Percentiles rank a stretch among this genome's conserved stretches.
Evolutionary conservation across 2,113 vertebrate species (phyloP).

Genomic region (Deroptyus accipitrinus): DNA sequence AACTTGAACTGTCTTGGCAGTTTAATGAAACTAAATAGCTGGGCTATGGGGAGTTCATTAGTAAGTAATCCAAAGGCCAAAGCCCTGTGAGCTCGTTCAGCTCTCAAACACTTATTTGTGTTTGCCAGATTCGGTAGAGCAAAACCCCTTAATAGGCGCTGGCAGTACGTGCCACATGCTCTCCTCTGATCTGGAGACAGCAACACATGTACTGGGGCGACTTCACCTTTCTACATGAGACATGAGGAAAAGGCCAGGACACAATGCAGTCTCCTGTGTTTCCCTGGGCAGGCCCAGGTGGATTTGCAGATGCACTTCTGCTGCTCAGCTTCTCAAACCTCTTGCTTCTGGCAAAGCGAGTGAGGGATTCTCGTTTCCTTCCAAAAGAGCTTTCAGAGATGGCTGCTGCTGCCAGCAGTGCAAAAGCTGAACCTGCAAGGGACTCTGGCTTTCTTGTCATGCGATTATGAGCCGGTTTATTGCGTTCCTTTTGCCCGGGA

Average conservation of each 20-base stretch:
- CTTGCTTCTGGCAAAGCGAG: background rate
- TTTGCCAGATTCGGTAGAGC: conserved; percentile 51
- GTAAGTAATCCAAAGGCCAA: conserved; percentile 57
- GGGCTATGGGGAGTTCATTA: conserved; percentile 51
- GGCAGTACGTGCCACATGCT: background rate
- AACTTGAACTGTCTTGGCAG: conserved; percentile 39
- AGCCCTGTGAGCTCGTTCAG: conserved; percentile 22
- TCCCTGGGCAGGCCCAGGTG: background rate
- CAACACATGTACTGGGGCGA: background rate
- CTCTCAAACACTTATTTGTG: conserved; percentile 7
- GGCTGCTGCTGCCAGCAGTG: background rate
- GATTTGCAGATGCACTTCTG: background rate
- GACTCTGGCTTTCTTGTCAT: background rate
- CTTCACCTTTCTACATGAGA: background rate
- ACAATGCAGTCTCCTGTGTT: background rate
- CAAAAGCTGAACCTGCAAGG: background rate
- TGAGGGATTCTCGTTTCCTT: background rate
- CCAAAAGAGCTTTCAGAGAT: background rate
- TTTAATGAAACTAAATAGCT: conserved; percentile 57
- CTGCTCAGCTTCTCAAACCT: accelerated
- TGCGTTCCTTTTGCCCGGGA: background rate
- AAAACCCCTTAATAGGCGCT: conserved; percentile 22
- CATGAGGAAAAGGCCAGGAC: background rate
- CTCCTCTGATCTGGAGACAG: background rate
- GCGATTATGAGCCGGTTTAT: background rate